Evolutionary conservation across 2,113 vertebrate genomes (phyloP).

Genomic region (Clupea harengus): DNA sequence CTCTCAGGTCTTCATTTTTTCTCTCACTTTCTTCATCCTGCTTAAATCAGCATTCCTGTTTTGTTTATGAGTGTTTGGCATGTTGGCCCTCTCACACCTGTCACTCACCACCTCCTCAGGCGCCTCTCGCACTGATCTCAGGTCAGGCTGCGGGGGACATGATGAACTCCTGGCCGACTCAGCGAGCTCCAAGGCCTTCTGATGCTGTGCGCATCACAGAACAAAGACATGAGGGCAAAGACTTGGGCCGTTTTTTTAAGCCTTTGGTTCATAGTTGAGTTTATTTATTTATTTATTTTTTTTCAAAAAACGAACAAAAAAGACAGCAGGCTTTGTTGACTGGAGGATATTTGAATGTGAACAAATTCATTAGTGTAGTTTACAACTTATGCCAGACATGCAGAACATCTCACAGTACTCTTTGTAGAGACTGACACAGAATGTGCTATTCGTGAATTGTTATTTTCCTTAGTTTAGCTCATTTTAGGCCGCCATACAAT

Average conservation of each 20-base stretch:
- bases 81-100: constrained; percentile 22
- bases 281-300: no score
- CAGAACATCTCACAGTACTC: neutral
- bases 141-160: neutral
- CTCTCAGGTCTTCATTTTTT: neutral
- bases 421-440: neutral
- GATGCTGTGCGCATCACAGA: neutral
- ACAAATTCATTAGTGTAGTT: neutral
- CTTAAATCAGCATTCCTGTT: constrained; percentile 35
- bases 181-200: neutral
- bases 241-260: no score
- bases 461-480: neutral
- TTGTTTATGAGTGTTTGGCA: constrained; percentile 17
- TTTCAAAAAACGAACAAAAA: neutral
- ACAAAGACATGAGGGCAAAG: neutral
- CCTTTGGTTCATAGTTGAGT: no score
- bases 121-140: neutral
- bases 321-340: neutral
- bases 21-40: neutral
- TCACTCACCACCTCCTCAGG: neutral
- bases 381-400: neutral
- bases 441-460: neutral
- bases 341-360: neutral
- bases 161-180: neutral
- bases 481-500: neutral